A percentile compares a stretch with the other conserved stretches of the same genome.
Conservation (phyloP, 1,140 invertebrate genomes). For the Acyrthosiphon pisum region DNA sequence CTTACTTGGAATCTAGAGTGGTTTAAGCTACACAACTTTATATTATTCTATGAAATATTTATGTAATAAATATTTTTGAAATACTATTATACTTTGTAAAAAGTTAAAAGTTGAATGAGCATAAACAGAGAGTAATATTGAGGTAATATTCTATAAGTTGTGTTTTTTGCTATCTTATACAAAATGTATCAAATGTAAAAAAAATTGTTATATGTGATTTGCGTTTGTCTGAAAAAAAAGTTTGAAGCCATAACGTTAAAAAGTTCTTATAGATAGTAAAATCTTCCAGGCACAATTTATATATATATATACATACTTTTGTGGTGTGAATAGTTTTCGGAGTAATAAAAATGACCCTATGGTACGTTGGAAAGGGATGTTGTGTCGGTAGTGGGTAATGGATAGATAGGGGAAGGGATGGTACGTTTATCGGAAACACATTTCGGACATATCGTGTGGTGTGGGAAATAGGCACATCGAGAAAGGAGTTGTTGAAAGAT, state of each 20-base stretch:
- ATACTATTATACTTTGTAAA: not conserved
- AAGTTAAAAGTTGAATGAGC: not conserved
- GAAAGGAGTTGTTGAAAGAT: constrained; percentile 43
- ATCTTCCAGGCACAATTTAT: not conserved
- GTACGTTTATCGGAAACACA: constrained; percentile 49
- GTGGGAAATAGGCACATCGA: not conserved
- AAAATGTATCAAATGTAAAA: constrained; percentile 10
- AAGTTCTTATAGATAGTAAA: constrained; percentile 18
- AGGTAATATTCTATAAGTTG: not conserved
- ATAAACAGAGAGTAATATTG: not conserved
- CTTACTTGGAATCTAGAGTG: not conserved
- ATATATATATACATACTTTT: not conserved
- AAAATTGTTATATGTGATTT: not conserved
- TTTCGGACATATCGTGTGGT: constrained; percentile 22
- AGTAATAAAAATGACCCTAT: constrained; percentile 31
- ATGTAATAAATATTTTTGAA: not conserved
- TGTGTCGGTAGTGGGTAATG: not conserved
- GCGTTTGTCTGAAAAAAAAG: not conserved
- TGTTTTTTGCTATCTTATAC: not conserved
- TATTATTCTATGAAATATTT: not conserved
- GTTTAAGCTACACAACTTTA: not conserved
- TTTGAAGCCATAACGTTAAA: constrained; percentile 13
- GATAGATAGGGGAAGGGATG: not conserved
- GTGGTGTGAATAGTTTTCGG: constrained; percentile 32
- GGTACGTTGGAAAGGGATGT: not conserved